These are phyloP conservation scores for Antigone vipio DNA, from an alignment of 2,113 vertebrate genomes.

Conservation along the genomic window DNA sequence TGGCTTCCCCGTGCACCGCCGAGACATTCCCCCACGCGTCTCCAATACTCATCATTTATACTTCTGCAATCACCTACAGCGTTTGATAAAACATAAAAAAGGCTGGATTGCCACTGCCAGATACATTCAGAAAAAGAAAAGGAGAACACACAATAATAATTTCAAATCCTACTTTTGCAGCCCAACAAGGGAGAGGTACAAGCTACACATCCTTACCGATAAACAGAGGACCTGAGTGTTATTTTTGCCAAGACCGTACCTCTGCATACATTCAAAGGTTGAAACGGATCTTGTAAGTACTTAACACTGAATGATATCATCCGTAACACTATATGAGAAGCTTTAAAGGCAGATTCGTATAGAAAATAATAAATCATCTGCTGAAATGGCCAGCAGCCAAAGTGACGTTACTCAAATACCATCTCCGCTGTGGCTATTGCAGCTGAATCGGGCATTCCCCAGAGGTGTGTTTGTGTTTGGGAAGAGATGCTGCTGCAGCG, in stretches of 20 bases:
- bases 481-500: not conserved
- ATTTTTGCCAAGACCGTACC: not conserved
- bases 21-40: accelerated
- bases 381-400: not conserved
- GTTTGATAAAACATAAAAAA: not conserved
- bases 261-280: not conserved
- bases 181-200: not conserved
- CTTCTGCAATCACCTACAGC: not conserved
- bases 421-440: not conserved
- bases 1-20: not conserved
- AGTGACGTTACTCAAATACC: conserved; percentile 4
- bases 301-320: not conserved
- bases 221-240: not conserved
- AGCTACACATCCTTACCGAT: not conserved
- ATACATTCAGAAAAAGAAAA: not conserved
- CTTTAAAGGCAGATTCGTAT: not conserved
- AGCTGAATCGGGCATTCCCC: not conserved
- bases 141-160: not conserved
- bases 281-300: not conserved
- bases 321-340: not conserved
- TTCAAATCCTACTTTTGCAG: not conserved
- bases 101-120: not conserved
- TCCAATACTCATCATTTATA: not conserved
- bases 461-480: not conserved
- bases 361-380: conserved; percentile 27